Evolutionary conservation across 2,113 vertebrate genomes (phyloP), one percentile per base, ranked within the genome.

Genomic region (Pelecanoides urinatrix): DNA sequence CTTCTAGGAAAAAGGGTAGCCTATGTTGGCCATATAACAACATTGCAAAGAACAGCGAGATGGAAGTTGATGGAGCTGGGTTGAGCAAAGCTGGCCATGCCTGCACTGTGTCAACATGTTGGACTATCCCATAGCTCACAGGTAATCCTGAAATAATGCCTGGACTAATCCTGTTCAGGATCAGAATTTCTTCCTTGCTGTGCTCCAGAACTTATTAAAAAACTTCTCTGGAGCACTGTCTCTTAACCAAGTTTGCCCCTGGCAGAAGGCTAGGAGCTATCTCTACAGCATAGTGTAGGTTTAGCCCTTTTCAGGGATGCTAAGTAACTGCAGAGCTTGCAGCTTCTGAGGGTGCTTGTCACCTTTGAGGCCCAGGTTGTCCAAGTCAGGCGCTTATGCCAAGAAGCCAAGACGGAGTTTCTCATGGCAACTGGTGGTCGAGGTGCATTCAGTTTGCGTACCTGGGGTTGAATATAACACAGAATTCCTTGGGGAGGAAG

Each of bases 81-180:
- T 4, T 87, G 58, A 91, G 21, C 47, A 91, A 72, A 65, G 9
- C 7, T 68, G 66, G 22, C 21, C 65, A 45, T 56, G 63, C 2
- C 18, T 45, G 34, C 36, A 44, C 27, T 0, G 0, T 81, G 49
- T 22, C 29, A 76, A 44, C 4, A 1, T 11, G 11, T 22, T 22
- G 3, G 12, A 49, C 21, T 78, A 22, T 36, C 18, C 61, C 44
- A 44, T 80, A 84, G 27, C 10, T 91, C 17, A 53, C 23, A 55
- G 71, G 7, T 38, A 86, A 44, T 14, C 26, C 66, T 49, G 49
- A 67, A 67, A 30, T 77, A 36, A 52, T 56, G 27, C 8, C 29
- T 67, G 36, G 77, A 36, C 9, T 38, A 73, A 78, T 58, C 19
- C 10, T 47, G 9, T 15, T 92, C 36, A 89, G 20, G 20, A 8